Base-by-base conservation (phyloP, 1,140 invertebrate genomes). In the Hyles vespertilio region DNA sequence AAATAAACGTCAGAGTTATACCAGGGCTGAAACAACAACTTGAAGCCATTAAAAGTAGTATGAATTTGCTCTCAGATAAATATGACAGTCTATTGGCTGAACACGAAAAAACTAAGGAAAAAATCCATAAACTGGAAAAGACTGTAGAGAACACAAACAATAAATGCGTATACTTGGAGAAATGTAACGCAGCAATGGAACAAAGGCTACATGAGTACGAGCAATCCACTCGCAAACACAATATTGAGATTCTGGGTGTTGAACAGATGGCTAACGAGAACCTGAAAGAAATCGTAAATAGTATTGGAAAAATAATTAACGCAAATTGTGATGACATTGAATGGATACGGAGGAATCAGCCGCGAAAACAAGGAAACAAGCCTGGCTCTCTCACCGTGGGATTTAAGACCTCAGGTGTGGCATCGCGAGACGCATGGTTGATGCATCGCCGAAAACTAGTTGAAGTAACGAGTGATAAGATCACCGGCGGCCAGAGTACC, bases 151-250 rank as follows among this genome's bases (percentile, higher is more conserved):
- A 36, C 32, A 58, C 52, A 32, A 62, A 52, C 12, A 69, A 69
- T 40, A 69, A 65, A 53, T 54, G 46, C 46, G 36, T 61, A 4
- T 64, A 58, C 34, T 59, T 63, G 11, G 65, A 68, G 32, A 67
- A 67, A 10, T 53, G 56, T 3, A 67, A 67, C 48, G 1, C 49
- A 11, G 64, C 56, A 4, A 44, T 63, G 3, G 61, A 58, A 56
- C 57, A 69, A 45, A 63, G 50, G 34, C 22, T 64, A 2, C 46
- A 64, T 6, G 58, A 64, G 45, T 45, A 51, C 3, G 58, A 68
- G 9, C 66, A 68, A 22, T 3, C 58, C 12, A 48, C 58, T 10
- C 56, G 54, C 2, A 63, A 64, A 46, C 9, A 68, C 36, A 60
- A 60, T 32, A 45, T 68, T 8, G 66, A 68, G 12, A 63, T 67